These are phyloP conservation scores for Aricia artaxerxes DNA, from an alignment of 2,888 invertebrate genomes.

Conservation along the genomic window DNA sequence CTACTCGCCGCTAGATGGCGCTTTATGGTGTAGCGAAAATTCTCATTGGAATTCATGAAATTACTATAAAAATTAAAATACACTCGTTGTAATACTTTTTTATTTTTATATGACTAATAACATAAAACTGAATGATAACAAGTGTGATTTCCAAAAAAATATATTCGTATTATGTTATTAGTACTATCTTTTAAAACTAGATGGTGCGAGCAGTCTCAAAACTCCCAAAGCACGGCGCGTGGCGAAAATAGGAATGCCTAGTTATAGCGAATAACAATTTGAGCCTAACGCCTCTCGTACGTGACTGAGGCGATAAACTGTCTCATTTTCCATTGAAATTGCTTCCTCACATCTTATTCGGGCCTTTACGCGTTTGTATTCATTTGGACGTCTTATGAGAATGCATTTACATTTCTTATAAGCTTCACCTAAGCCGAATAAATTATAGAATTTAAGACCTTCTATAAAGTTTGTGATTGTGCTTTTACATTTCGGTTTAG, in stretches of 20 bases:
- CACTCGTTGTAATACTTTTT: not conserved
- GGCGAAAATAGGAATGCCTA: constrained; percentile 28
- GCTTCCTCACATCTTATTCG: constrained; percentile 70
- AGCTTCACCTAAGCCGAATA: constrained; percentile 9
- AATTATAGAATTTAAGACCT: not conserved
- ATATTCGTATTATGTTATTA: not conserved
- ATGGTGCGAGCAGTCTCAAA: constrained; percentile 55
- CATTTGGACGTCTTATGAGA: constrained; percentile 68
- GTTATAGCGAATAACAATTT: constrained; percentile 40
- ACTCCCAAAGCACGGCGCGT: not conserved
- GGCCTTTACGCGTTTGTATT: constrained; percentile 68
- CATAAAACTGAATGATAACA: no score
- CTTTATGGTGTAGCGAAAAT: constrained; percentile 25
- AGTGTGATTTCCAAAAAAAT: no score
- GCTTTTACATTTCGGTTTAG: not conserved
- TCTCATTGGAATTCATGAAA: constrained; percentile 7
- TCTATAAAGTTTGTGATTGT: not conserved
- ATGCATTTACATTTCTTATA: constrained; percentile 47
- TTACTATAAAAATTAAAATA: not conserved
- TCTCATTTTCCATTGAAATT: constrained; percentile 72
- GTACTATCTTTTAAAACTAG: not conserved
- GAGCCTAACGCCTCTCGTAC: constrained; percentile 52
- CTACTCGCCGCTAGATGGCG: constrained; percentile 63
- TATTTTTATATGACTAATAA: not conserved
- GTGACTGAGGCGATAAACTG: constrained; percentile 71